Percentiles rank a stretch among this genome's conserved stretches.
These are phyloP conservation scores for Hyperopisus bebe DNA, from an alignment of 2,113 vertebrate species.

Conservation along the genomic window DNA sequence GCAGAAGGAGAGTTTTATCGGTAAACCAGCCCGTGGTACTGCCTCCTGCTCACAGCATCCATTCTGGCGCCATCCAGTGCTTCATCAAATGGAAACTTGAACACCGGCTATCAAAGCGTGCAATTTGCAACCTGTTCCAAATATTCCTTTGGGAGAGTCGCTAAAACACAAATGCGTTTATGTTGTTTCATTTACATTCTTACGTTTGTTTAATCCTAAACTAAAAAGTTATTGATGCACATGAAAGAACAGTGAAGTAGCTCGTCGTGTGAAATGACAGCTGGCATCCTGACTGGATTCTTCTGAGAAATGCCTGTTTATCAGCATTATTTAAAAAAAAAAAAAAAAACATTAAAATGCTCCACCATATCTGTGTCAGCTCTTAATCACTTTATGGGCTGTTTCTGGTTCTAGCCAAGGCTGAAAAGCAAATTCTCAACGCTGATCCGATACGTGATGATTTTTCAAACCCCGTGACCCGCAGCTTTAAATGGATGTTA, in stretches of 20 bases:
- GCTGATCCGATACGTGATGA: not conserved
- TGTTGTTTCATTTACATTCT: conserved; percentile 36
- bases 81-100: conserved; percentile 50
- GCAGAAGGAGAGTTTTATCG: not conserved
- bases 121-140: conserved; percentile 41
- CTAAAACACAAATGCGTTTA: conserved; percentile 39
- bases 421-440: not conserved
- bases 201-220: conserved; percentile 25
- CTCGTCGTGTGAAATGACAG: not conserved
- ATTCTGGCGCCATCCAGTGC: conserved; percentile 35
- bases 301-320: not conserved
- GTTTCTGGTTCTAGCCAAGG: not conserved
- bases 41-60: conserved; percentile 33
- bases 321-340: not conserved
- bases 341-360: not conserved
- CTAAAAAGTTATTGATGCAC: conserved; percentile 28
- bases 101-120: conserved; percentile 50
- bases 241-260: not conserved
- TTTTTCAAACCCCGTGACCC: not conserved
- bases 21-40: conserved; percentile 25
- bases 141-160: conserved; percentile 39
- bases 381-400: not conserved
- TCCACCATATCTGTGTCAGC: not conserved
- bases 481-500: not conserved
- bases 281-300: not conserved